Evolutionary conservation across 2,113 vertebrate genomes (phyloP), one percentile per base, ranked within the genome.

Genomic region (Fregata magnificens): DNA sequence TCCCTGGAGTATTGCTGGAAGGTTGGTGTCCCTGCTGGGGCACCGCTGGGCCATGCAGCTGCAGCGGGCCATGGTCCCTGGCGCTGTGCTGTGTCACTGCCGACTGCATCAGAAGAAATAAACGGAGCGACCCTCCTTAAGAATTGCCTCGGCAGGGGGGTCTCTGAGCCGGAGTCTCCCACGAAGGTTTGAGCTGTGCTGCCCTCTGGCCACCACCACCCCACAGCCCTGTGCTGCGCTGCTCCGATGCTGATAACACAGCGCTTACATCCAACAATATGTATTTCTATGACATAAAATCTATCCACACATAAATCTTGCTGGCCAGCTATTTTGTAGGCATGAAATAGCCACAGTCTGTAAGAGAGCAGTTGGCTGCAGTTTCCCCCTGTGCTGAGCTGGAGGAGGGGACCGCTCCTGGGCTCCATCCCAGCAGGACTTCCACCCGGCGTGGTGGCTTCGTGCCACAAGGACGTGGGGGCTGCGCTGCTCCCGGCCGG

Each of bases 1-100:
- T 66, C 31, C 18, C 71, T 34, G 69, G 55, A 16, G 74, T 1
- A 1, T 5, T 38, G 66, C 66, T 53, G 65, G 34, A 55, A 26
- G 49, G 55, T 13, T 42, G 47, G 10, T 36, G 56, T 45, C 56
- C 24, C 24, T 0, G 5, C 38, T 10, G 16, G 34, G 65, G 15
- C 42, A 29, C 0, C 4, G 42, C 44, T 11, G 55, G 14, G 40
- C 25, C 15, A 1, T 4, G 34, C 65, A 8, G 53, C 61, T 6
- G 1, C 19, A 13, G 67, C 2, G 4, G 25, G 29, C 50, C 2
- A 1, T 5, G 63, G 55, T 62, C 15, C 1, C 24, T 2, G 0
- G 79, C 0, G 1, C 58, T 11, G n/a, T 25, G 66, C 80, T 25
- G 11, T 16, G 36, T 18, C 76, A n/a, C 3, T 66, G 45, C 53